These are phyloP conservation scores for Hylaeus volcanicus DNA, from an alignment of 1,140 invertebrate genomes.

Conservation along the genomic window DNA sequence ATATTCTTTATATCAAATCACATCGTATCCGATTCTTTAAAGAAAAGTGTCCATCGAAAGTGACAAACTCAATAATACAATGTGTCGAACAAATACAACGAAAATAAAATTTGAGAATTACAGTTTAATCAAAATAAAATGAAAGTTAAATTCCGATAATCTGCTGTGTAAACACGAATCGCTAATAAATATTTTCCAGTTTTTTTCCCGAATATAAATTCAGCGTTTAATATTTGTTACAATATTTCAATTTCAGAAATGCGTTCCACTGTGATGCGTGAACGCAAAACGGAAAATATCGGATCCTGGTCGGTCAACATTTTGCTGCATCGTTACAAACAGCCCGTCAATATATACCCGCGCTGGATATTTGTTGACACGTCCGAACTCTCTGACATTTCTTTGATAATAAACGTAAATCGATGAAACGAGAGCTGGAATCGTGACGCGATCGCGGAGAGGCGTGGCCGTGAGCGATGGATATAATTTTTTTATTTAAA, in stretches of 20 bases:
- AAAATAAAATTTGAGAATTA: too few relatives aligned
- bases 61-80: too few relatives aligned
- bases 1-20: too few relatives aligned
- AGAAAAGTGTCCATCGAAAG: too few relatives aligned
- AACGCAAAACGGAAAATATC: not conserved
- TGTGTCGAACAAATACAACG: too few relatives aligned
- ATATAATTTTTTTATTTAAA: not conserved
- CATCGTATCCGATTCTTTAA: too few relatives aligned
- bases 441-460: not conserved
- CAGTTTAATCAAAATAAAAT: too few relatives aligned
- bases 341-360: not conserved
- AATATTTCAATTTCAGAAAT: not conserved
- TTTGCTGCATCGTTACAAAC: not conserved
- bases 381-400: not conserved
- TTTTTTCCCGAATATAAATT: too few relatives aligned
- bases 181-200: too few relatives aligned
- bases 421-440: not conserved
- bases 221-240: too few relatives aligned
- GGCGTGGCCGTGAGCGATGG: not conserved
- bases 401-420: conserved; percentile 1
- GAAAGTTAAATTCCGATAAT: too few relatives aligned
- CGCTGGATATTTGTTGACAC: not conserved
- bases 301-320: not conserved
- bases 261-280: not conserved
- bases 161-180: too few relatives aligned